Evolutionary conservation across 2,797 vertebrate species (phyloP).

Genomic region (Myotis daubentonii): DNA sequence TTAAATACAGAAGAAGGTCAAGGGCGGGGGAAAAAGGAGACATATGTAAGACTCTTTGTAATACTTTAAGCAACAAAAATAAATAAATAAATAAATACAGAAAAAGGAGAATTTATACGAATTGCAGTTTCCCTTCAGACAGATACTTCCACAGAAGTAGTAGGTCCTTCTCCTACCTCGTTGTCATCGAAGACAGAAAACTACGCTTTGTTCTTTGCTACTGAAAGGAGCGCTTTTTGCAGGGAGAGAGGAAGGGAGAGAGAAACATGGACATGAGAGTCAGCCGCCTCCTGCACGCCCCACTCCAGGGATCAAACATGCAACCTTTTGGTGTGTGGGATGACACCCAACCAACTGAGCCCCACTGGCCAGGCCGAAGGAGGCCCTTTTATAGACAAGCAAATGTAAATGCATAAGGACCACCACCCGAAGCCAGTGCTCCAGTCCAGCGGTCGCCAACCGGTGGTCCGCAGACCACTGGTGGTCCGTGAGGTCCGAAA

Average conservation of each 20-base stretch:
- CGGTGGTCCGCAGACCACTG: fast-evolving
- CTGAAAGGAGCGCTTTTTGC: background rate
- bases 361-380: background rate
- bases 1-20: background rate
- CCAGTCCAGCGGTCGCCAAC: background rate
- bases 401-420: background rate
- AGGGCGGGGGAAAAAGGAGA: too few relatives aligned
- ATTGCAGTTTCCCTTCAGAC: background rate
- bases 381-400: background rate
- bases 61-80: too few relatives aligned
- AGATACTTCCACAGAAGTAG: background rate
- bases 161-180: background rate
- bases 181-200: background rate
- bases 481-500: too few relatives aligned
- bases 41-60: too few relatives aligned
- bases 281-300: background rate
- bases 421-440: fast-evolving
- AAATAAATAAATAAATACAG: too few relatives aligned
- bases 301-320: background rate
- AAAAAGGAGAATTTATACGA: background rate
- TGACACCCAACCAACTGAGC: background rate
- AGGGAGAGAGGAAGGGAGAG: background rate
- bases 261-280: background rate
- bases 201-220: background rate
- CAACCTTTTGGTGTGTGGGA: background rate